These are phyloP conservation scores for Alcedo atthis DNA, from an alignment of 2,797 vertebrate species.

Conservation along the genomic window DNA sequence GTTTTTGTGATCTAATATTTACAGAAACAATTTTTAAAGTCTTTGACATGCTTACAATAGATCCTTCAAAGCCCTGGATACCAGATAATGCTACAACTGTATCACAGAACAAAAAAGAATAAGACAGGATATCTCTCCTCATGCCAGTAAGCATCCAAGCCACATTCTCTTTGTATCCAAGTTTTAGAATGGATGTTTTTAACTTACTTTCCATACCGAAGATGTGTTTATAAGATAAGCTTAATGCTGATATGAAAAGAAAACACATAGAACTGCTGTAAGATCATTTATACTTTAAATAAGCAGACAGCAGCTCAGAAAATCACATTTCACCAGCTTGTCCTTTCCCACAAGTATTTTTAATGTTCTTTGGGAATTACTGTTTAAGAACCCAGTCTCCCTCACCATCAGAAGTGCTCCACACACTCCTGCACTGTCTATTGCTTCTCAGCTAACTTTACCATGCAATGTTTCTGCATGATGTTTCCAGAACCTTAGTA, in stretches of 20 bases:
- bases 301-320: slow-evolving; percentile 26
- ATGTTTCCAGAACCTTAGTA: background rate
- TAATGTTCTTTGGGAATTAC: slow-evolving; percentile 1
- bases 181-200: slow-evolving; percentile 26
- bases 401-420: background rate
- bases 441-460: slow-evolving; percentile 5
- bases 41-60: slow-evolving; percentile 41
- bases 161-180: background rate
- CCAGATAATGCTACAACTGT: slow-evolving; percentile 30
- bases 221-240: slow-evolving; percentile 40
- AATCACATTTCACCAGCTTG: background rate
- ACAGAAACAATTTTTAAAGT: background rate
- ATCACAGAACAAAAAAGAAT: slow-evolving; percentile 21
- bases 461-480: rapidly evolving
- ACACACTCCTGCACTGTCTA: background rate
- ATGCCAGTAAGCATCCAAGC: slow-evolving; percentile 12
- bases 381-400: background rate
- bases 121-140: slow-evolving; percentile 1
- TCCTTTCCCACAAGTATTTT: slow-evolving; percentile 34
- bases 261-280: background rate
- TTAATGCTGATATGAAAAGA: background rate
- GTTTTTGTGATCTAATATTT: slow-evolving; percentile 34
- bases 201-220: background rate
- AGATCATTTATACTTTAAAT: slow-evolving; percentile 29
- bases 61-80: slow-evolving; percentile 12